Conservation (phyloP, 1,140 invertebrate species). For the Dolichoris vasculosae region DNA sequence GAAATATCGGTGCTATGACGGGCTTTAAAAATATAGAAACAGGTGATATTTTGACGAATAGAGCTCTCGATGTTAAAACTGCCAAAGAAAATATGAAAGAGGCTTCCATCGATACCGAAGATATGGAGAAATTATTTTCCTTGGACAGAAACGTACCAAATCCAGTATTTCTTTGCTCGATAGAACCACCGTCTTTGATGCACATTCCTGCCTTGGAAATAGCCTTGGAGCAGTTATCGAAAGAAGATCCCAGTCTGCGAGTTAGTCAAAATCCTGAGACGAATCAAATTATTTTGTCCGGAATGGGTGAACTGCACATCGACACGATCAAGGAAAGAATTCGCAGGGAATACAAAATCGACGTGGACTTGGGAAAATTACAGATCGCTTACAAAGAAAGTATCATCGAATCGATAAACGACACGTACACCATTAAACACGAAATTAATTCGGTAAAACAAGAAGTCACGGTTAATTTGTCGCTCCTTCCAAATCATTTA, state of each 20-base stretch:
- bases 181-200: constrained; percentile 91
- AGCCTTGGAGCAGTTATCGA: constrained; percentile 88
- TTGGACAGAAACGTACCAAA: constrained; percentile 84
- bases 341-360: constrained; percentile 90
- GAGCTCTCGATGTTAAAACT: constrained; percentile 72
- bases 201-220: constrained; percentile 86
- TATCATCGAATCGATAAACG: constrained; percentile 73
- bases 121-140: constrained; percentile 73
- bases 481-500: constrained; percentile 73
- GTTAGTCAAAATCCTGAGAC: constrained; percentile 85
- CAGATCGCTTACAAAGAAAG: constrained; percentile 95
- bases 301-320: constrained; percentile 98
- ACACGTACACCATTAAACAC: constrained; percentile 78
- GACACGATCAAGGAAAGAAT: constrained; percentile 95
- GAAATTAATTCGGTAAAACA: constrained; percentile 80
- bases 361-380: constrained; percentile 93
- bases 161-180: constrained; percentile 97
- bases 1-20: constrained; percentile 93
- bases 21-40: constrained; percentile 89
- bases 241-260: constrained; percentile 95
- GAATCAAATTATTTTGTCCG: constrained; percentile 89
- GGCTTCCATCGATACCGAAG: constrained; percentile 55
- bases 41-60: constrained; percentile 89
- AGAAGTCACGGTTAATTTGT: constrained; percentile 77
- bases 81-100: constrained; percentile 77